Percentiles rank a stretch among this genome's conserved stretches.
These are phyloP conservation scores for Halocynthia aurantium DNA, from an alignment of 23 tunicate species.

Conservation along the genomic window DNA sequence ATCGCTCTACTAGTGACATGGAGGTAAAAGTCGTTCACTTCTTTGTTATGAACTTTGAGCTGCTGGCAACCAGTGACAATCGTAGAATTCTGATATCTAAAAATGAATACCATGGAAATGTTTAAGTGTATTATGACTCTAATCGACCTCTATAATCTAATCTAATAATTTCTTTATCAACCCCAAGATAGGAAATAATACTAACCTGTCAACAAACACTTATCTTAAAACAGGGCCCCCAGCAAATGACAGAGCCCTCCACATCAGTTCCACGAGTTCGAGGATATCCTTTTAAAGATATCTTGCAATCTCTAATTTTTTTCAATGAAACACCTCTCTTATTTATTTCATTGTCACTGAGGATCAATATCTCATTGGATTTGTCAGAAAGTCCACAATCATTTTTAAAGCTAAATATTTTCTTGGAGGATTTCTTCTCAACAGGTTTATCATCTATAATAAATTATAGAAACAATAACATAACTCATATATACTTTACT, in stretches of 20 bases:
- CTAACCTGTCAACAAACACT: conserved; percentile 34
- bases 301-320: conserved; percentile 34
- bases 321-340: conserved; percentile 47
- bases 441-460: too few relatives aligned
- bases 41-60: conserved; percentile 66
- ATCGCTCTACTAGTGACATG: conserved; percentile 90
- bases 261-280: conserved; percentile 68
- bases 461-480: too few relatives aligned
- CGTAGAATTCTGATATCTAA: conserved; percentile 39
- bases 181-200: not conserved
- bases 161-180: too few relatives aligned
- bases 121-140: conserved; percentile 1
- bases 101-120: not conserved
- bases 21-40: conserved; percentile 59
- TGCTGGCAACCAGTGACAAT: conserved; percentile 91
- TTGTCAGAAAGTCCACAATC: conserved; percentile 38
- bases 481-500: too few relatives aligned
- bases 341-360: conserved; percentile 33
- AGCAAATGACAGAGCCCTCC: conserved; percentile 26
- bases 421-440: too few relatives aligned
- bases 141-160: not conserved
- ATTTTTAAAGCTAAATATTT: not conserved
- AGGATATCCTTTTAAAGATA: conserved; percentile 55
- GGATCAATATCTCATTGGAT: conserved; percentile 34
- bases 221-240: conserved; percentile 93